phyloP scores from a whole-genome alignment of 2,888 invertebrate species.

The Dynastes tityus region DNA sequence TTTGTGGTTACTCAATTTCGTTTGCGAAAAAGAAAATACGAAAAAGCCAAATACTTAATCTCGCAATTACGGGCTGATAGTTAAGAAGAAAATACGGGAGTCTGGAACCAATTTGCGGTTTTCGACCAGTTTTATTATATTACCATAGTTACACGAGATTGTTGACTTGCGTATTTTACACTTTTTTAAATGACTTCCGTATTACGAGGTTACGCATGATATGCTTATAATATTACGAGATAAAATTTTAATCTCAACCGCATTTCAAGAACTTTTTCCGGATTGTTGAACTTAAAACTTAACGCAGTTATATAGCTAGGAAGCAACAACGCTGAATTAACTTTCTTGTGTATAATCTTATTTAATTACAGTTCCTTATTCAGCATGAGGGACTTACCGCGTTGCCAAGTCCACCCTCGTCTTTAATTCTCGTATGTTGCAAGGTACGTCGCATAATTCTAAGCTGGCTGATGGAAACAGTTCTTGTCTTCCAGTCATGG shows the following conservation, averaged over 20 bases:
- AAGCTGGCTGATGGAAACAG: constrained; percentile 83
- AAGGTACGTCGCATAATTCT: constrained; percentile 40
- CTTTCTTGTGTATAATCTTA: background rate
- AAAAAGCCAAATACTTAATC: background rate
- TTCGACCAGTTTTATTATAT: background rate
- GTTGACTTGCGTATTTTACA: background rate
- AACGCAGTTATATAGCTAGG: background rate
- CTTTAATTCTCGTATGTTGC: constrained; percentile 26
- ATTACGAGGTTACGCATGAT: background rate
- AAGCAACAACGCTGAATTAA: background rate
- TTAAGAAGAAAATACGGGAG: background rate
- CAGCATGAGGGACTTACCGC: constrained; percentile 60
- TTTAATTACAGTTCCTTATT: background rate
- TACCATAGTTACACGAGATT: background rate
- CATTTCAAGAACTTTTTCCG: background rate
- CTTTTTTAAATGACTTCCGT: background rate
- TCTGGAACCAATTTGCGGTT: constrained; percentile 13
- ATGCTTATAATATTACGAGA: background rate
- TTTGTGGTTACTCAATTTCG: constrained; percentile 18
- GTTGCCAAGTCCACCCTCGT: constrained; percentile 66
- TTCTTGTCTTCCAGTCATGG: constrained; percentile 85
- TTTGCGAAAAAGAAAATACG: background rate
- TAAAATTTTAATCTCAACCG: background rate
- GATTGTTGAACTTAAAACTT: background rate
- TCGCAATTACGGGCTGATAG: background rate